These are phyloP conservation scores for Microcebus tavaratra DNA, from an alignment of 2,113 vertebrate species.

Conservation along the genomic window DNA sequence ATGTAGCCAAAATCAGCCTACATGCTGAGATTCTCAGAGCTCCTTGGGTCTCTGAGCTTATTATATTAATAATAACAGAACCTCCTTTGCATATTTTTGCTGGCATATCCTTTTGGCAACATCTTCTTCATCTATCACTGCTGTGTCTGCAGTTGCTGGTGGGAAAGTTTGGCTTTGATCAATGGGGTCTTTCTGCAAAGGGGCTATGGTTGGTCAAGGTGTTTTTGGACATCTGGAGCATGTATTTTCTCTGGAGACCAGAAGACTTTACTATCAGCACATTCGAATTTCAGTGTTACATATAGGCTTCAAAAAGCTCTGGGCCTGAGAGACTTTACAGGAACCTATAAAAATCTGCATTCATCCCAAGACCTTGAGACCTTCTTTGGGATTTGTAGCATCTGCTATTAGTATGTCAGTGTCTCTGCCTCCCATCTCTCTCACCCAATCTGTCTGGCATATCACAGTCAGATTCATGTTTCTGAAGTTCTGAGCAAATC, in stretches of 20 bases:
- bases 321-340: not conserved
- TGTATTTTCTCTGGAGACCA: constrained; percentile 33
- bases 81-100: constrained; percentile 65
- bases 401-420: no score
- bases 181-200: constrained; percentile 22
- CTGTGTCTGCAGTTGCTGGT: constrained; percentile 42
- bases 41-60: not conserved
- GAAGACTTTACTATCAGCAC: not conserved
- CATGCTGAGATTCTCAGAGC: constrained; percentile 15
- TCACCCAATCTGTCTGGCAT: not conserved
- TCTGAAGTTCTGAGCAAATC: not conserved
- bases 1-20: not conserved
- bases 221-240: not conserved
- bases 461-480: not conserved
- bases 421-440: not conserved
- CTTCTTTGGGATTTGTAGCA: not conserved
- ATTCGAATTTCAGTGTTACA: not conserved
- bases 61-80: constrained; percentile 30
- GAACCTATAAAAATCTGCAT: not conserved
- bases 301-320: constrained; percentile 33
- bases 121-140: constrained; percentile 52
- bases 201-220: not conserved
- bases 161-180: constrained; percentile 51
- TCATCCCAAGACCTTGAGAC: not conserved
- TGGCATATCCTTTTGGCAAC: constrained; percentile 52